phyloP scores from a whole-genome alignment of 1,140 invertebrate species.

The Sminthurides bifidus region DNA sequence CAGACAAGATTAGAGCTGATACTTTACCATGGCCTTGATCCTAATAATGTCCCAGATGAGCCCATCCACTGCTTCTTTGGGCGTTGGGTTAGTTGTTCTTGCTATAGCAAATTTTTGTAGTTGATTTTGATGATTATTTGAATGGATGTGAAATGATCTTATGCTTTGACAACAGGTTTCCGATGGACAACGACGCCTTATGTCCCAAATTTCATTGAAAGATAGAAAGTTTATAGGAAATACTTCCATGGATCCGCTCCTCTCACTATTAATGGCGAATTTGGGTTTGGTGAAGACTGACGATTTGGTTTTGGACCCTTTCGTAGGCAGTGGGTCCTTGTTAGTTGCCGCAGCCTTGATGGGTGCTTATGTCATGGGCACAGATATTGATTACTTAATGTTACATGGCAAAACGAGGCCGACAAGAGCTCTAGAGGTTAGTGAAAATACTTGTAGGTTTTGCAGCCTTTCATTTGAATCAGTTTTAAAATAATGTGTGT shows the following conservation, averaged over 20 bases:
- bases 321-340: slow-evolving; percentile 68
- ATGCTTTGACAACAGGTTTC: slow-evolving; percentile 59
- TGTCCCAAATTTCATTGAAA: slow-evolving; percentile 54
- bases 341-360: slow-evolving; percentile 80
- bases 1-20: slow-evolving; percentile 64
- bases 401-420: slow-evolving; percentile 74
- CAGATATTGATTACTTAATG: slow-evolving; percentile 88
- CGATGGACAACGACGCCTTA: slow-evolving; percentile 66
- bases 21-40: slow-evolving; percentile 74
- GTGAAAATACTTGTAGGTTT: background rate
- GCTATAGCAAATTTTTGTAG: slow-evolving; percentile 14
- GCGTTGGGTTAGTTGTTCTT: slow-evolving; percentile 51
- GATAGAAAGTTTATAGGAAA: slow-evolving; percentile 90
- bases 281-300: slow-evolving; percentile 62
- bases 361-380: slow-evolving; percentile 77
- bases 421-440: slow-evolving; percentile 41
- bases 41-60: slow-evolving; percentile 54
- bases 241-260: slow-evolving; percentile 90
- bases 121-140: slow-evolving; percentile 12
- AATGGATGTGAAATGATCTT: too few relatives aligned
- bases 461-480: background rate
- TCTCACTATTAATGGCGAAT: slow-evolving; percentile 88
- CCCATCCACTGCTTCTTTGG: slow-evolving; percentile 73
- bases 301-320: slow-evolving; percentile 79
- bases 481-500: too few relatives aligned